Conservation (phyloP, 2,888 invertebrate genomes). For the Caenorhabditis drosophilae region DNA sequence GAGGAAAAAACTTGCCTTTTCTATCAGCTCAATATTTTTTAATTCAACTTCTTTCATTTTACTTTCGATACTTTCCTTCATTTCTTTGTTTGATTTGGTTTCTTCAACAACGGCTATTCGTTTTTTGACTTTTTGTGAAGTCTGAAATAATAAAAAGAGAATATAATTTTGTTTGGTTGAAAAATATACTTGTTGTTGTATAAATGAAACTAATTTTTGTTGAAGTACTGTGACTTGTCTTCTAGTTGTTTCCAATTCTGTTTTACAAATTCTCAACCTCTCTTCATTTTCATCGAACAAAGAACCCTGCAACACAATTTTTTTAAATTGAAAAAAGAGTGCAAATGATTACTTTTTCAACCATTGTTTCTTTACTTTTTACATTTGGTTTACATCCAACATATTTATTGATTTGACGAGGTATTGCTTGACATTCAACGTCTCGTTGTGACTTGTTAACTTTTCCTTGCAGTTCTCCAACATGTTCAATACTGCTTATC, state of each 20-base stretch:
- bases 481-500: slow-evolving; percentile 61
- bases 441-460: slow-evolving; percentile 56
- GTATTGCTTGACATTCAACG: slow-evolving; percentile 63
- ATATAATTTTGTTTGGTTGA: too few species aligned
- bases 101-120: slow-evolving; percentile 23
- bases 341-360: too few species aligned
- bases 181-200: slow-evolving; percentile 36
- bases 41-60: slow-evolving; percentile 23
- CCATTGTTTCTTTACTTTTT: slow-evolving; percentile 52
- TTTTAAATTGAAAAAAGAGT: too few species aligned
- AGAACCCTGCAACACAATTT: too few species aligned
- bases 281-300: slow-evolving; percentile 60
- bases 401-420: slow-evolving; percentile 61
- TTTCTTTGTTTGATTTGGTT: not conserved
- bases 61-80: slow-evolving; percentile 9
- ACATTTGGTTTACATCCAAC: slow-evolving; percentile 62
- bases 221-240: slow-evolving; percentile 64
- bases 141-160: not conserved
- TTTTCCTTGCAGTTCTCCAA: slow-evolving; percentile 25
- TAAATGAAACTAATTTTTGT: slow-evolving; percentile 52
- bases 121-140: slow-evolving; percentile 24
- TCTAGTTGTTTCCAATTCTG: slow-evolving; percentile 56
- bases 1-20: slow-evolving; percentile 11
- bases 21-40: slow-evolving; percentile 25
- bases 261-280: slow-evolving; percentile 49